Percentiles rank a stretch among this genome's conserved stretches.
Evolutionary conservation across 2,113 vertebrate genomes (phyloP).

Genomic region (Nipponia nippon): DNA sequence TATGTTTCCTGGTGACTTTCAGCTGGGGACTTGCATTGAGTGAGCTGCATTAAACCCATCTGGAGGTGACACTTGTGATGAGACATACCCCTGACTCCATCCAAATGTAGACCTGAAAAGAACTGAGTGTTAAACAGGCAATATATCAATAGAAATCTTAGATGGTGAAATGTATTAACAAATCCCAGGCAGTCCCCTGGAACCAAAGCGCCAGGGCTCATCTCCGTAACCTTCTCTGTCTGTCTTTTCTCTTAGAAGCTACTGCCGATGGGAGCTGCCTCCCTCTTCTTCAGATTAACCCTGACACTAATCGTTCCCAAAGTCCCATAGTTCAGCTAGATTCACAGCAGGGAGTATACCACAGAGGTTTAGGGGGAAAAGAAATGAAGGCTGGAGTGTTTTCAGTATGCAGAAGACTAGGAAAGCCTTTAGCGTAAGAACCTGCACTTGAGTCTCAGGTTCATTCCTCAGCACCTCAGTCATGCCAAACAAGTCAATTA

Average conservation of each 20-base stretch:
- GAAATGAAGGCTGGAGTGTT: background rate
- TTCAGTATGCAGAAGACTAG: background rate
- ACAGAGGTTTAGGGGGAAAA: background rate
- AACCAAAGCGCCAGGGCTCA: background rate
- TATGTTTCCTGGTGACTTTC: background rate
- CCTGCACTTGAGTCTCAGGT: background rate
- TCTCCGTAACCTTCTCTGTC: background rate
- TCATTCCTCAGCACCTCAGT: background rate
- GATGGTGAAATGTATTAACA: background rate
- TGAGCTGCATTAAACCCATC: background rate
- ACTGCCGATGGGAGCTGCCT: background rate
- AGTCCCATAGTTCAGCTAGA: background rate
- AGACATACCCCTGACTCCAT: background rate
- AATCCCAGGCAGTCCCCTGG: background rate
- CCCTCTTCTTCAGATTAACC: background rate
- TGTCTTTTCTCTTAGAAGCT: background rate
- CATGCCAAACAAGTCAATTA: background rate
- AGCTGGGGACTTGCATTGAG: background rate
- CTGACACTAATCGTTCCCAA: background rate
- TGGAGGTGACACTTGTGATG: background rate
- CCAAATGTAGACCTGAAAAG: background rate
- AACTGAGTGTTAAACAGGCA: background rate
- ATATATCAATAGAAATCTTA: background rate
- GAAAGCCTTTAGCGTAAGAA: background rate
- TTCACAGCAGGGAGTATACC: background rate